A percentile compares a stretch with the other conserved stretches of the same genome.
These are phyloP conservation scores for Lutjanus erythropterus DNA, from an alignment of 2,113 vertebrate genomes.

Conservation along the genomic window DNA sequence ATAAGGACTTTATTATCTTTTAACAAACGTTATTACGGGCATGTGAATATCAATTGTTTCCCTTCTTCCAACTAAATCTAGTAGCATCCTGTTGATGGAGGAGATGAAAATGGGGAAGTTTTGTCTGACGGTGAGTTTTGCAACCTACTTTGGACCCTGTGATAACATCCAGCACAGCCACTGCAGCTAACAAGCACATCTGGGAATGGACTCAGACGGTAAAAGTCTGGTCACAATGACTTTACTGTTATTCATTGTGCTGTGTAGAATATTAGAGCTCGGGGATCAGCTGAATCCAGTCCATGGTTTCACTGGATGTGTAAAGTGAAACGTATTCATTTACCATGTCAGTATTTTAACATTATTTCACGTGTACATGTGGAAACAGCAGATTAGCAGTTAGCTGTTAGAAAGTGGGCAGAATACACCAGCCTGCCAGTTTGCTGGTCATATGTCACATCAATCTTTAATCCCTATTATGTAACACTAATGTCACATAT, in stretches of 20 bases:
- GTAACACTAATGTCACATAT: constrained; percentile 54
- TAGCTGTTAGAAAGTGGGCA: neutral
- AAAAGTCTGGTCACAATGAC: constrained; percentile 4
- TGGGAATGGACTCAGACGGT: constrained; percentile 7
- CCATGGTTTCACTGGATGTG: neutral
- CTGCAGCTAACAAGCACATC: constrained; percentile 13
- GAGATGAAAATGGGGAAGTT: constrained; percentile 7
- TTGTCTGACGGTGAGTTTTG: neutral
- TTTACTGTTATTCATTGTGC: constrained; percentile 5
- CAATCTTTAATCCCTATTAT: constrained; percentile 56
- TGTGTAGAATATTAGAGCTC: neutral
- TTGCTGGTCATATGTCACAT: constrained; percentile 44
- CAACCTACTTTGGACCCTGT: neutral
- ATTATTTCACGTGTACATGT: constrained; percentile 2
- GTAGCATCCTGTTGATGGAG: neutral
- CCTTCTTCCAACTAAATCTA: no score
- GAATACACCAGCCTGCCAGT: neutral
- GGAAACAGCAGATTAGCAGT: constrained; percentile 4
- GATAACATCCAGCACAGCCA: constrained; percentile 3
- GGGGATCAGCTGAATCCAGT: constrained; percentile 15
- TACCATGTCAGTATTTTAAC: constrained; percentile 11
- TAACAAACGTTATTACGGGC: no score
- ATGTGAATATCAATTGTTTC: no score
- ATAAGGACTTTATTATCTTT: no score
- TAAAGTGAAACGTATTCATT: constrained; percentile 27